A percentile compares a stretch with the other conserved stretches of the same genome.
These are phyloP conservation scores for Ophion ellenae DNA, from an alignment of 2,888 invertebrate species.

Conservation along the genomic window DNA sequence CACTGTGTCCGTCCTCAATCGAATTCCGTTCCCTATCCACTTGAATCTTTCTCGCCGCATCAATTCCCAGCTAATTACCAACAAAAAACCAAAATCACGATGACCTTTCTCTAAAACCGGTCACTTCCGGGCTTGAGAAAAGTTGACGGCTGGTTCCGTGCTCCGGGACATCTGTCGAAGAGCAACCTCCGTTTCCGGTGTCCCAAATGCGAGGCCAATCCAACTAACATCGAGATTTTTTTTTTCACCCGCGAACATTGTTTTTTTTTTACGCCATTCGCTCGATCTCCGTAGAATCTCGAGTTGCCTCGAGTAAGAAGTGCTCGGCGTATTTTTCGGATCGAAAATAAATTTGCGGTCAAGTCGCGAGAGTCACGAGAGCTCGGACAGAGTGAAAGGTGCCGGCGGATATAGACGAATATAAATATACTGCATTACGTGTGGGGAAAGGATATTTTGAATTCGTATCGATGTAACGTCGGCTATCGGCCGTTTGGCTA, in stretches of 20 bases:
- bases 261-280: neutral
- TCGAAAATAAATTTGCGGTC: slow-evolving; percentile 37
- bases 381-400: slow-evolving; percentile 52
- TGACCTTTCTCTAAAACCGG: no score
- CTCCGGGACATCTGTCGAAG: neutral
- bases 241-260: neutral
- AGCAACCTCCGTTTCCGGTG: no score
- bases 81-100: no score
- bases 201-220: no score
- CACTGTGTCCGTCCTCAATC: slow-evolving; percentile 23
- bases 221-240: neutral
- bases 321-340: neutral
- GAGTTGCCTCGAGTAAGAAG: neutral
- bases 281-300: neutral
- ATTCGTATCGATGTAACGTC: no score
- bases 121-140: no score
- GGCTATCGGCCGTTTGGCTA: no score
- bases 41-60: neutral
- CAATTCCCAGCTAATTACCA: no score
- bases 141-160: neutral
- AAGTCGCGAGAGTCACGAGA: slow-evolving; percentile 27
- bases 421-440: neutral
- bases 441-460: neutral
- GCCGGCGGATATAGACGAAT: slow-evolving; percentile 29
- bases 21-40: slow-evolving; percentile 2